A percentile compares a stretch with the other conserved stretches of the same genome.
Conservation (phyloP, 1,140 invertebrate species). For the Zaprionus camerounensis region DNA sequence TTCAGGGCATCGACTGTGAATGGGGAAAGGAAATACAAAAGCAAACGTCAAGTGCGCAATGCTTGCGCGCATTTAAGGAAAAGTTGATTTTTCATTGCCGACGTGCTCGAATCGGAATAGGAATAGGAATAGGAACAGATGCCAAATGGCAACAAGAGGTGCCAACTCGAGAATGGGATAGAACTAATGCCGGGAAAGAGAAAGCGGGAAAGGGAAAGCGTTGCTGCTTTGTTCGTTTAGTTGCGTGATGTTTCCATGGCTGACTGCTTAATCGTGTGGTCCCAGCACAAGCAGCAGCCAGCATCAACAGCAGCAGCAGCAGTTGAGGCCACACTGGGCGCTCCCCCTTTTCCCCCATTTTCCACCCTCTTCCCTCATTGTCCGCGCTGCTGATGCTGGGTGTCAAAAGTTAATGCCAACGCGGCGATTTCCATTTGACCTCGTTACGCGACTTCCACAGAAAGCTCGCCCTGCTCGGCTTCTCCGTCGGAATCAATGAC, state of each 20-base stretch:
- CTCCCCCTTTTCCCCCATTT: neutral
- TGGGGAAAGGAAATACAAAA: constrained; percentile 38
- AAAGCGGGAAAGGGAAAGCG: constrained; percentile 43
- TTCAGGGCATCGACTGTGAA: constrained; percentile 20
- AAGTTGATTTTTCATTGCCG: constrained; percentile 53
- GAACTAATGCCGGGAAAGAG: constrained; percentile 29
- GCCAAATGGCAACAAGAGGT: constrained; percentile 57
- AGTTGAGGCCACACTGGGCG: neutral
- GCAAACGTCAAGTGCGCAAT: constrained; percentile 57
- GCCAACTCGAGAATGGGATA: constrained; percentile 19
- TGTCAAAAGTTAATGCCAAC: constrained; percentile 81
- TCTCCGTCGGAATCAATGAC: constrained; percentile 52
- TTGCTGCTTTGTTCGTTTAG: constrained; percentile 64
- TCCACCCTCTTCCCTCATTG: neutral
- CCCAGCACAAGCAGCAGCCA: constrained; percentile 18
- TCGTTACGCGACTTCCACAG: constrained; percentile 65
- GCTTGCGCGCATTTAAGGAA: constrained; percentile 58
- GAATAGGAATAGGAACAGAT: constrained; percentile 28
- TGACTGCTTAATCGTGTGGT: constrained; percentile 76
- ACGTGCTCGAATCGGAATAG: constrained; percentile 29
- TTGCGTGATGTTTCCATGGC: constrained; percentile 79
- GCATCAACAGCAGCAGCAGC: neutral
- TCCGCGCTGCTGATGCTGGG: constrained; percentile 46
- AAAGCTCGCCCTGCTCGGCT: neutral
- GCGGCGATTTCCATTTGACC: constrained; percentile 81